These are phyloP conservation scores for Pentalonia nigronervosa DNA, from an alignment of 1,140 invertebrate species.

Conservation along the genomic window DNA sequence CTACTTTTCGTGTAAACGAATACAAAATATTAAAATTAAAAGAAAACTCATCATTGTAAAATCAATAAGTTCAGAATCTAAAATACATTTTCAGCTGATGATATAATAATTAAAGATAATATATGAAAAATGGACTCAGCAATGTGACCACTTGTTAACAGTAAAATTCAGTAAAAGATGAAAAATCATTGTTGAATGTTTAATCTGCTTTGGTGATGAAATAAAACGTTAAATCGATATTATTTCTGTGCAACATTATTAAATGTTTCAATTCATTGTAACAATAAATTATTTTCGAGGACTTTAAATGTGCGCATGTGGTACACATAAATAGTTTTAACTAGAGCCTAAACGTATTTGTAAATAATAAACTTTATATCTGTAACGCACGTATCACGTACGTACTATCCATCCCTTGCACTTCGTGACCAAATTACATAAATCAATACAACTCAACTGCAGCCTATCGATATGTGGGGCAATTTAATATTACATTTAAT, in stretches of 20 bases:
- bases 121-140: neutral
- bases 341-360: no score
- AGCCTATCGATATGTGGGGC: neutral
- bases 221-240: neutral
- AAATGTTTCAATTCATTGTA: neutral
- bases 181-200: neutral
- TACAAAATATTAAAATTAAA: no score
- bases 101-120: neutral
- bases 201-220: neutral
- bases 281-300: neutral
- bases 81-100: neutral
- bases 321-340: neutral
- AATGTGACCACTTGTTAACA: neutral
- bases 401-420: neutral
- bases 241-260: fast-evolving
- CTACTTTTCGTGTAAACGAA: no score
- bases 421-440: neutral
- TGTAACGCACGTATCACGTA: neutral
- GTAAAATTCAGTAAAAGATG: neutral
- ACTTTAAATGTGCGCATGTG: neutral
- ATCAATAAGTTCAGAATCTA: no score
- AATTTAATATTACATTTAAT: neutral
- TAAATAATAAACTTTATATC: neutral
- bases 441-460: neutral
- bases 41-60: no score